These are phyloP conservation scores for Cydia strobilella DNA, from an alignment of 1,140 invertebrate species.

Conservation along the genomic window DNA sequence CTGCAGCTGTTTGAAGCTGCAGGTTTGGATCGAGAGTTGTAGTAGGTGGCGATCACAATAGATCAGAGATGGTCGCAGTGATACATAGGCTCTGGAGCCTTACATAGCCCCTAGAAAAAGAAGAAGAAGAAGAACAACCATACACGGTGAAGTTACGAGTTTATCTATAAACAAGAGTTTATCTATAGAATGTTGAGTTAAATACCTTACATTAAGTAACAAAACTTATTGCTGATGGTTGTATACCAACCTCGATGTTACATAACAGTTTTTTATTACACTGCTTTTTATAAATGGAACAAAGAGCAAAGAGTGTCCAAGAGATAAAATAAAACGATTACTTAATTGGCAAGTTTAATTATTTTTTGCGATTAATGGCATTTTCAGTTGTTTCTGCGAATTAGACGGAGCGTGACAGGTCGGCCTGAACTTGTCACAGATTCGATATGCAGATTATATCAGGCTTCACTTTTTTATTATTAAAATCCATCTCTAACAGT, in stretches of 20 bases:
- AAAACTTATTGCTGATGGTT: not conserved
- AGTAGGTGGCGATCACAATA: no score
- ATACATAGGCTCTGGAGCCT: no score
- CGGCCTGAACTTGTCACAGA: slow-evolving; percentile 5
- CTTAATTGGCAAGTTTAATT: slow-evolving; percentile 12
- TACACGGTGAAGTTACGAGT: no score
- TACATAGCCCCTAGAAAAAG: no score
- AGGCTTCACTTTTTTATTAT: not conserved
- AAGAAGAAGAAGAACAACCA: no score
- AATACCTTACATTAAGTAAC: not conserved
- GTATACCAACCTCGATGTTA: not conserved
- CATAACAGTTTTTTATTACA: not conserved
- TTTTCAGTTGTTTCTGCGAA: slow-evolving; percentile 10
- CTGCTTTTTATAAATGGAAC: not conserved
- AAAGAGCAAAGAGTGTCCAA: not conserved
- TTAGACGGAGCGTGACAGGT: slow-evolving; percentile 7
- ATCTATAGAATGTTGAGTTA: not conserved
- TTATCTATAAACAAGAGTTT: no score
- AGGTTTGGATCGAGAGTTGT: no score
- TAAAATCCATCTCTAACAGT: not conserved
- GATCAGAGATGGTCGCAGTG: no score
- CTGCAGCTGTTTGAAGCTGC: no score
- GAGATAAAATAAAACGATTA: not conserved
- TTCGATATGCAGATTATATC: slow-evolving; percentile 23
- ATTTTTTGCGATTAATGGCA: not conserved